A percentile compares a stretch with the other conserved stretches of the same genome.
Evolutionary conservation across 2,797 vertebrate species (phyloP).

Genomic region (Sarcophilus harrisii): DNA sequence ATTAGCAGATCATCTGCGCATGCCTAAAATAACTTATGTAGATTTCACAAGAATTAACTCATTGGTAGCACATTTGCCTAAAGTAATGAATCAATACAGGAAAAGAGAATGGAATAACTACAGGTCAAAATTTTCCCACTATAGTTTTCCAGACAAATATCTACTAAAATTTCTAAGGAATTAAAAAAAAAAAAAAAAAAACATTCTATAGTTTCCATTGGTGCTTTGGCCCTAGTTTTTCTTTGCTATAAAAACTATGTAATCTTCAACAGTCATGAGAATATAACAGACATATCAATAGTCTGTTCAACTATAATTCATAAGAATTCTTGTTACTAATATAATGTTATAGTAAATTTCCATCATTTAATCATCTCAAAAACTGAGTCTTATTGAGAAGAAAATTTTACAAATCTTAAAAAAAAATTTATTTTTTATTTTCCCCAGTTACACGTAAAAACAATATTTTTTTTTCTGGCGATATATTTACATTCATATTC

Average conservation of each 20-base stretch:
- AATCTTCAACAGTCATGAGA: background rate
- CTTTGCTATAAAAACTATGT: background rate
- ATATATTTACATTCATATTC: too few relatives aligned
- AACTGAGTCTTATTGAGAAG: background rate
- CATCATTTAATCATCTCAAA: background rate
- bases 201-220: conserved; percentile 59
- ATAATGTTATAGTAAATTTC: background rate
- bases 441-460: too few relatives aligned
- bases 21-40: conserved; percentile 38
- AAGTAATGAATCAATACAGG: background rate
- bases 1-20: conserved; percentile 30
- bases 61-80: background rate
- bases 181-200: conserved; percentile 6
- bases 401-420: background rate
- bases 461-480: too few relatives aligned
- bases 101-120: background rate
- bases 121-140: conserved; percentile 9
- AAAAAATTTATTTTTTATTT: too few relatives aligned
- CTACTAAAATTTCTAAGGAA: conserved; percentile 19
- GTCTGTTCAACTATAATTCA: background rate
- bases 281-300: background rate
- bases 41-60: conserved; percentile 26
- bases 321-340: background rate
- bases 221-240: conserved; percentile 44
- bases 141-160: conserved; percentile 62